Conservation (phyloP, 2,888 invertebrate species). For the Lasius fuliginosus region DNA sequence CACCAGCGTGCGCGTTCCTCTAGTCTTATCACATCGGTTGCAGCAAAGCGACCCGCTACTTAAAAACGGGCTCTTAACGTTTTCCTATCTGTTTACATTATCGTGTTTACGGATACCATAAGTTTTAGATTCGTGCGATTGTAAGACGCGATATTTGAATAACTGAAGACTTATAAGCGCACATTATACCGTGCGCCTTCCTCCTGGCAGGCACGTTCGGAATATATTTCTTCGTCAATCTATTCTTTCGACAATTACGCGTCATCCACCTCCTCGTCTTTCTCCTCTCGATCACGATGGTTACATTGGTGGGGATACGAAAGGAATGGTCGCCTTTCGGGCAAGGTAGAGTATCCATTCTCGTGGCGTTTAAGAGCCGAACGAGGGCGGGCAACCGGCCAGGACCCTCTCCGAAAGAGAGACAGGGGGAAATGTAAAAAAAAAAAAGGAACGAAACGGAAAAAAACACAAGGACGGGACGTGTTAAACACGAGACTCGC, state of each 20-base stretch:
- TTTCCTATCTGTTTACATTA: slow-evolving; percentile 31
- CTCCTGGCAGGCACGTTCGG: slow-evolving; percentile 3
- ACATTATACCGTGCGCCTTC: neutral
- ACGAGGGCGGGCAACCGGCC: slow-evolving; percentile 60
- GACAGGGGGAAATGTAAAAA: slow-evolving; percentile 1
- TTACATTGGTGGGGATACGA: slow-evolving; percentile 38
- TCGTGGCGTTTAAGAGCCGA: slow-evolving; percentile 31
- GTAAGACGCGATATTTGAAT: slow-evolving; percentile 12
- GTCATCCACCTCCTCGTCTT: slow-evolving; percentile 41
- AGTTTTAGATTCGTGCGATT: slow-evolving; percentile 20
- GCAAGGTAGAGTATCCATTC: slow-evolving; percentile 36
- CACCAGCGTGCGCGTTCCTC: neutral
- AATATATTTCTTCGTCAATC: slow-evolving; percentile 21
- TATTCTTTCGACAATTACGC: slow-evolving; percentile 36
- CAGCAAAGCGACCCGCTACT: neutral
- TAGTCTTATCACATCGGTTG: slow-evolving; percentile 19
- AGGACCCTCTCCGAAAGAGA: slow-evolving; percentile 36
- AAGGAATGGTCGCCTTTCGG: slow-evolving; percentile 56
- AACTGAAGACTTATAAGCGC: neutral
- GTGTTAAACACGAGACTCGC: slow-evolving; percentile 41
- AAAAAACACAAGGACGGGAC: slow-evolving; percentile 39
- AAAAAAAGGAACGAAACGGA: slow-evolving; percentile 26
- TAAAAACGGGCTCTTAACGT: neutral
- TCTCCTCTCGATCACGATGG: slow-evolving; percentile 51
- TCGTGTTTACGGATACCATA: neutral